Evolutionary conservation across 2,797 vertebrate genomes (phyloP).

Genomic region (Hemibagrus guttatus): DNA sequence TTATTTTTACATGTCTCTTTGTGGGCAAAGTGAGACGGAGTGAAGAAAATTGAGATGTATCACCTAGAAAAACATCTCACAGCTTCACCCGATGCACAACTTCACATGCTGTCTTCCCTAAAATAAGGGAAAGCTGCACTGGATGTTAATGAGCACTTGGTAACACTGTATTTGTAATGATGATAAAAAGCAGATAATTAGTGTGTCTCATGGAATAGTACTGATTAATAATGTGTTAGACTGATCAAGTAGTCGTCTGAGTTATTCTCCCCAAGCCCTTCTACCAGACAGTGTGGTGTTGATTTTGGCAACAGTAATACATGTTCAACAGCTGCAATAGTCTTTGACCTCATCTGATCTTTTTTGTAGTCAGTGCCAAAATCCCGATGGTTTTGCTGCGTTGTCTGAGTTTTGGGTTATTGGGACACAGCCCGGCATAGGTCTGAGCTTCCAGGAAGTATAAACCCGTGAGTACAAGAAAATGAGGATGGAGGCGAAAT

Average conservation of each 20-base stretch:
- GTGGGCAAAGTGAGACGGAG: background rate
- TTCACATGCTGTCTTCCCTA: background rate
- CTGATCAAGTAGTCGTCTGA: slow-evolving; percentile 15
- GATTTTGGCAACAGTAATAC: slow-evolving; percentile 45
- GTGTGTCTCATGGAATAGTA: background rate
- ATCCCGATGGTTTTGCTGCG: slow-evolving; percentile 42
- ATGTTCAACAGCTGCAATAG: slow-evolving; percentile 46
- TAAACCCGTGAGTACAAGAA: slow-evolving; percentile 37
- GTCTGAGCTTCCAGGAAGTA: slow-evolving; percentile 48
- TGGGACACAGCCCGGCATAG: slow-evolving; percentile 54
- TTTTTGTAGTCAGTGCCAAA: slow-evolving; percentile 44
- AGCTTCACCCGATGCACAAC: background rate
- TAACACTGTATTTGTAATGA: background rate
- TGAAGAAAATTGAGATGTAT: background rate
- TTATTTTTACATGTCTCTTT: background rate
- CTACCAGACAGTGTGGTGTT: slow-evolving; percentile 43
- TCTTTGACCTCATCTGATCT: slow-evolving; percentile 55
- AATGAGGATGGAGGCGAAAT: slow-evolving; percentile 31
- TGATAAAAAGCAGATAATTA: slow-evolving; percentile 7
- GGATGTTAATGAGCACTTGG: slow-evolving; percentile 16
- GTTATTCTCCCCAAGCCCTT: slow-evolving; percentile 18
- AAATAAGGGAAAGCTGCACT: background rate
- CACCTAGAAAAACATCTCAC: background rate
- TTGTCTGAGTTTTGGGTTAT: slow-evolving; percentile 42
- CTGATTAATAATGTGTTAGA: slow-evolving; percentile 14